Evolutionary conservation across 2,888 invertebrate species (phyloP).

Genomic region (Muscina levida): DNA sequence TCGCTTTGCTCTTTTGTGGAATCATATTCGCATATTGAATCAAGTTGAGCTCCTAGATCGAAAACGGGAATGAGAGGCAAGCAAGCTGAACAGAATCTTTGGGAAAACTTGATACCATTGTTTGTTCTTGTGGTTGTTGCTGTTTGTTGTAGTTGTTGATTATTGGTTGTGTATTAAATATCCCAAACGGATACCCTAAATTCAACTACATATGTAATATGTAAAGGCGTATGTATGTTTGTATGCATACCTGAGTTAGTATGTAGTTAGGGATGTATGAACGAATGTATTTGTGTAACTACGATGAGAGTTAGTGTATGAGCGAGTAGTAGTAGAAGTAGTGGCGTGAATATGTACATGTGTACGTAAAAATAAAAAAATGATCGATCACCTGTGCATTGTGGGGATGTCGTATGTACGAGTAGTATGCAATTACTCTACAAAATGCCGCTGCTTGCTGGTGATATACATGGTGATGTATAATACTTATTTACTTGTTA

Average conservation of each 20-base stretch:
- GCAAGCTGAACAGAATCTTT: slow-evolving; percentile 79
- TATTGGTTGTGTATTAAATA: slow-evolving; percentile 52
- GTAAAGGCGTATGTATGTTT: not conserved
- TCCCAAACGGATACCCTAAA: slow-evolving; percentile 29
- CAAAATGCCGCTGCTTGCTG: too few species aligned
- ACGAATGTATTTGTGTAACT: too few species aligned
- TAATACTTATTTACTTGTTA: too few species aligned
- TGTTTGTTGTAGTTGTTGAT: slow-evolving; percentile 46
- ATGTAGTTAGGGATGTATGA: too few species aligned
- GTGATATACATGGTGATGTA: too few species aligned
- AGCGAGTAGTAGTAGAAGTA: too few species aligned
- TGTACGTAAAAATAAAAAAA: too few species aligned
- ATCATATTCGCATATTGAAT: slow-evolving; percentile 79
- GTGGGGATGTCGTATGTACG: too few species aligned
- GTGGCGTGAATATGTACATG: too few species aligned
- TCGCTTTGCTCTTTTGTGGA: slow-evolving; percentile 74
- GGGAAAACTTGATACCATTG: slow-evolving; percentile 80
- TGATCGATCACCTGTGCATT: too few species aligned
- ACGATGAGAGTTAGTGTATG: too few species aligned
- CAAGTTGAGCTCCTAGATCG: slow-evolving; percentile 80
- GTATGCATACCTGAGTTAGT: not conserved
- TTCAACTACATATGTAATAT: slow-evolving; percentile 34
- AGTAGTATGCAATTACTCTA: too few species aligned
- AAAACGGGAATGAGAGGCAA: slow-evolving; percentile 80
- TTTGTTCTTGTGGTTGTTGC: slow-evolving; percentile 50